phyloP scores from a whole-genome alignment of 2,113 vertebrate genomes.

The Gavialis gangeticus region DNA sequence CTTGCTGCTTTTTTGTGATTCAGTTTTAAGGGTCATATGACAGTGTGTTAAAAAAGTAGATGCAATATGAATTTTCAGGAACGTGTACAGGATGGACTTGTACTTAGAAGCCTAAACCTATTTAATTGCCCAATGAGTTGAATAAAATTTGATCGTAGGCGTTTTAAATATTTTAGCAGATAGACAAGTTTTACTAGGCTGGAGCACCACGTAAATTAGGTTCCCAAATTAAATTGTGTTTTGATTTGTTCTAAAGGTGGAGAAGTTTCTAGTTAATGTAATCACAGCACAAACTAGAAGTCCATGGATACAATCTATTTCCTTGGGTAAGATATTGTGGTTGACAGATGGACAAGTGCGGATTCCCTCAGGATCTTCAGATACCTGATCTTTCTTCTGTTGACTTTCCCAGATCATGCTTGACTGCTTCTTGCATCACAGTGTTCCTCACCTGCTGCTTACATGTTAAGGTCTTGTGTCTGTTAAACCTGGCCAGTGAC shows the following conservation, averaged over 20 bases:
- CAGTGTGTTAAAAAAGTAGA: no score
- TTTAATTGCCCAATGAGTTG: no score
- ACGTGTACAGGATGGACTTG: no score
- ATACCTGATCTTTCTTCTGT: no score
- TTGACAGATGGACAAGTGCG: not conserved
- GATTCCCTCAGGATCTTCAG: no score
- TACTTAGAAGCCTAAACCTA: no score
- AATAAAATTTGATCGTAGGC: no score
- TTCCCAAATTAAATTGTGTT: not conserved
- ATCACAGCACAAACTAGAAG: not conserved
- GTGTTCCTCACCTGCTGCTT: not conserved
- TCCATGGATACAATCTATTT: not conserved
- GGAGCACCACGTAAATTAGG: not conserved
- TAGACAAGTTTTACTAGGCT: not conserved
- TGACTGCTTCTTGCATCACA: not conserved
- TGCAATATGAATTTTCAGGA: no score
- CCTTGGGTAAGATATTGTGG: not conserved
- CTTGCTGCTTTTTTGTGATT: no score
- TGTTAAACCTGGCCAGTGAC: not conserved
- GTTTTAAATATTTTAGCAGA: not conserved
- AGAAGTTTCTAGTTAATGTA: not conserved
- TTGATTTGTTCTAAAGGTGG: not conserved
- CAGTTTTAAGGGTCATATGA: no score
- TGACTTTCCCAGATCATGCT: accelerated
- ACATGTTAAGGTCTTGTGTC: not conserved